Evolutionary conservation across 2,113 vertebrate species (phyloP), one percentile per base, ranked within the genome.

Genomic region (Perca fluviatilis): DNA sequence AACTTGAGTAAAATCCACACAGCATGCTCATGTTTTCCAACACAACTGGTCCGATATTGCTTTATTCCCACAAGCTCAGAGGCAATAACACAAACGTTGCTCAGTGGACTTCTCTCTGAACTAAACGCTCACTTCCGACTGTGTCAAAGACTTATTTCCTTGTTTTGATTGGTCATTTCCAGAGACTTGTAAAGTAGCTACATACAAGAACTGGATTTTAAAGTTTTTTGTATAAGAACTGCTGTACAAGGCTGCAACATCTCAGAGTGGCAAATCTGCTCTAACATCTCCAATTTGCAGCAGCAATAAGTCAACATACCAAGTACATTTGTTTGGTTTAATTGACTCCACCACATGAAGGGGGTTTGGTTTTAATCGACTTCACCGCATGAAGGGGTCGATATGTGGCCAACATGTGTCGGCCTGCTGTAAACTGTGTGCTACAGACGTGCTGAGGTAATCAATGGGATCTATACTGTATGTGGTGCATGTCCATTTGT

Each of bases 311-410:
- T 47, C 51, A 47, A 74, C 57, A 54, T 5, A 49, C 11, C 27
- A 10, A 33, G 19, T 9, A 51, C 16, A 54, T 25, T 60, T 25
- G 47, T 65, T 82, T 84, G 40, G 43, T 16, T 85, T 51, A 33
- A 76, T 82, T 58, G 30, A 49, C 53, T 62, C 56, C 25, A 15
- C 84, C 82, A 83, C 79, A 85, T 70, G 19, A 83, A 64, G 50
- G 56, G 16, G 27, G 40, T 10, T 43, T 43, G 40, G 40, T 43
- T 16, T 85, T 51, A 33, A 76, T 82, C 58, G 30, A 49, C 53
- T 62, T 51, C 21, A 15, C 81, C 79, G 81, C 79, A 86, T 70
- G 21, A 83, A 60, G 50, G 56, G 13, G 50, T 83, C 61, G 56
- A 47, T 80, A 49, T 65, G 63, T 66, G 69, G 56, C 18, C 71